phyloP scores from a whole-genome alignment of 2,113 vertebrate genomes.

The Poicephalus gulielmi region DNA sequence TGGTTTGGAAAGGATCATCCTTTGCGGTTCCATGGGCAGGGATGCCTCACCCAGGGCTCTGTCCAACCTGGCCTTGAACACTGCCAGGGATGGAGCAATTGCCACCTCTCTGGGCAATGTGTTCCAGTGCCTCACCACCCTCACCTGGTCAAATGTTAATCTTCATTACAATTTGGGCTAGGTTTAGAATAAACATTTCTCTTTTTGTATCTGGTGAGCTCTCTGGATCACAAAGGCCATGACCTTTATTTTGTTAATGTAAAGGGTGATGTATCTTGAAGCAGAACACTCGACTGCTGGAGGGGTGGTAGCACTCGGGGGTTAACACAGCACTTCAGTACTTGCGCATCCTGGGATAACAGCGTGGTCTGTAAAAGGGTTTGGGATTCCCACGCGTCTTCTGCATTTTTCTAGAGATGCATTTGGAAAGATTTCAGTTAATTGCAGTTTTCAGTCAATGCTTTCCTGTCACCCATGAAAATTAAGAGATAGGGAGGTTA shows the following conservation, averaged over 20 bases:
- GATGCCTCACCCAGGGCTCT: background rate
- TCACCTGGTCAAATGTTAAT: background rate
- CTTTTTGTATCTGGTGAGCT: background rate
- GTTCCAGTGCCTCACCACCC: background rate
- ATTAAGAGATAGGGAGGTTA: background rate
- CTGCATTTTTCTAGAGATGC: background rate
- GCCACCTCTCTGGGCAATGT: background rate
- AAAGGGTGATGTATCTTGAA: fast-evolving
- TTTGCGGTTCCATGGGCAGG: background rate
- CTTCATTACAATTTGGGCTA: background rate
- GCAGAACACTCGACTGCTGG: background rate
- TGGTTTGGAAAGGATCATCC: background rate
- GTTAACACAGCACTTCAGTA: background rate
- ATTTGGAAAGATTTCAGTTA: background rate
- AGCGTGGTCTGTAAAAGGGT: background rate
- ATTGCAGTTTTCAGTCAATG: background rate
- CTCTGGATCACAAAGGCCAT: background rate
- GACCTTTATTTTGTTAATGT: background rate
- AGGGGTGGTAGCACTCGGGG: background rate
- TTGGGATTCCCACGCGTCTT: background rate
- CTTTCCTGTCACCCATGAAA: background rate
- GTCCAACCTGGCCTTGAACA: background rate
- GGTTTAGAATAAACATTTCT: background rate
- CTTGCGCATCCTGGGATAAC: background rate
- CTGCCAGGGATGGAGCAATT: background rate